Percentiles rank a stretch among this genome's conserved stretches.
Conservation (phyloP, 1,140 invertebrate genomes). For the Zaprionus inermis region DNA sequence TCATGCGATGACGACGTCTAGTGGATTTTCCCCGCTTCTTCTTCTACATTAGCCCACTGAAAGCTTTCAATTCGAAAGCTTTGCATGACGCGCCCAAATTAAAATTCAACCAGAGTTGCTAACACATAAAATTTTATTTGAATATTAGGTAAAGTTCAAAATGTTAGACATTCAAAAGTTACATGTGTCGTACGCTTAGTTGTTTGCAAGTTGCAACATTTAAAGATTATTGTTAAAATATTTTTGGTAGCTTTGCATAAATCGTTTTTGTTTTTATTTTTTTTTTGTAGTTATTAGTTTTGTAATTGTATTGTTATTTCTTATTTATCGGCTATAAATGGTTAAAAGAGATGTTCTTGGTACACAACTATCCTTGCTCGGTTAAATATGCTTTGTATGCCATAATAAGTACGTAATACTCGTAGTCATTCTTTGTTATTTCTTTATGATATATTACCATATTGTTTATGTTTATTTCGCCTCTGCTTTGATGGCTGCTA, state of each 20-base stretch:
- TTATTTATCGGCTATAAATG: slow-evolving; percentile 19
- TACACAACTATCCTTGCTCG: slow-evolving; percentile 8
- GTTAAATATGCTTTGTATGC: slow-evolving; percentile 29
- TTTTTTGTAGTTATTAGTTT: slow-evolving; percentile 6
- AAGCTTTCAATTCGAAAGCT: slow-evolving; percentile 38
- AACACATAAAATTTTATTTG: slow-evolving; percentile 76
- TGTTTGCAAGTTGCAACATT: slow-evolving; percentile 63
- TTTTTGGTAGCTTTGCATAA: slow-evolving; percentile 76
- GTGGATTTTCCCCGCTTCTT: slow-evolving; percentile 30
- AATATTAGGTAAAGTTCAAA: slow-evolving; percentile 74
- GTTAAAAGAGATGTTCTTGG: slow-evolving; percentile 35
- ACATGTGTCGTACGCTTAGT: slow-evolving; percentile 61
- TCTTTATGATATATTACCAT: slow-evolving; percentile 38
- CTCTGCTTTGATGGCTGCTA: slow-evolving; percentile 24
- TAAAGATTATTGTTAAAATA: slow-evolving; percentile 60
- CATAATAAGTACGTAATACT: slow-evolving; percentile 30
- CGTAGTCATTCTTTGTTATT: slow-evolving; percentile 32
- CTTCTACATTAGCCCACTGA: not conserved
- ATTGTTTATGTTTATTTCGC: slow-evolving; percentile 27
- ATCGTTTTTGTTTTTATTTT: slow-evolving; percentile 27
- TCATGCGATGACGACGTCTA: slow-evolving; percentile 30
- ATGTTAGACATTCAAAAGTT: slow-evolving; percentile 76
- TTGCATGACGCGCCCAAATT: slow-evolving; percentile 22
- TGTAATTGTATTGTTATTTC: slow-evolving; percentile 12
- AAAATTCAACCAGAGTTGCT: slow-evolving; percentile 36